Evolutionary conservation across 53 echinoderm and acorn worm genomes (phyloP).

Genomic region (Paelopatides confundens): DNA sequence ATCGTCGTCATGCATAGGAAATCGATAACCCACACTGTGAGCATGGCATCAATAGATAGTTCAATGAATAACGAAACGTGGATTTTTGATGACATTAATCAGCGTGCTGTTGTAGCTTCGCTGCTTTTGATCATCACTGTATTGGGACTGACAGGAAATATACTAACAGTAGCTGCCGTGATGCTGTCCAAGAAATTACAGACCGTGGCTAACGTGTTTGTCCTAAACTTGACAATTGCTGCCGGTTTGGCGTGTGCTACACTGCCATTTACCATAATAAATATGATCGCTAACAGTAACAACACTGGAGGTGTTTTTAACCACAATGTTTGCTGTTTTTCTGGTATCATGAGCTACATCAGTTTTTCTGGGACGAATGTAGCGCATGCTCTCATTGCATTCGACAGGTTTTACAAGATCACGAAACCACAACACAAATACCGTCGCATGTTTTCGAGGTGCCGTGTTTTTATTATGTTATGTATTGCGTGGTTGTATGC

Average conservation of each 20-base stretch:
- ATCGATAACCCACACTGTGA: no score
- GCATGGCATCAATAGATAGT: not conserved
- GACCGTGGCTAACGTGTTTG: conserved; percentile 64
- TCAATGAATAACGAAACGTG: not conserved
- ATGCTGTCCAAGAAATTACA: conserved; percentile 59
- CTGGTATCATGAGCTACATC: conserved; percentile 19
- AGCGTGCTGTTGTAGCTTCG: conserved; percentile 44
- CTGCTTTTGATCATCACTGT: conserved; percentile 47
- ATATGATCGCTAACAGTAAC: conserved; percentile 21
- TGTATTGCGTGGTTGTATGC: conserved; percentile 49
- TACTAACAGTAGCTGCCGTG: conserved; percentile 55
- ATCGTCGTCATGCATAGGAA: no score
- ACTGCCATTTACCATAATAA: conserved; percentile 54
- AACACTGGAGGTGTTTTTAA: not conserved
- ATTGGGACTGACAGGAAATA: conserved; percentile 61
- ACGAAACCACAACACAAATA: conserved; percentile 47
- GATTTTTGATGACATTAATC: conserved; percentile 45
- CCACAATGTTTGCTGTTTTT: not conserved
- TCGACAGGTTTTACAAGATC: conserved; percentile 56
- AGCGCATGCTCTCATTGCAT: conserved; percentile 57
- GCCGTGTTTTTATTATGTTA: conserved; percentile 36
- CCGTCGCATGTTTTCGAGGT: conserved; percentile 47
- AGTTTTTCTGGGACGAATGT: conserved; percentile 43
- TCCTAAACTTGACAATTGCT: conserved; percentile 59
- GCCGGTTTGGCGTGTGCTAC: conserved; percentile 56